Evolutionary conservation across 2,113 vertebrate species (phyloP).

Genomic region (Amphilophus citrinellus): DNA sequence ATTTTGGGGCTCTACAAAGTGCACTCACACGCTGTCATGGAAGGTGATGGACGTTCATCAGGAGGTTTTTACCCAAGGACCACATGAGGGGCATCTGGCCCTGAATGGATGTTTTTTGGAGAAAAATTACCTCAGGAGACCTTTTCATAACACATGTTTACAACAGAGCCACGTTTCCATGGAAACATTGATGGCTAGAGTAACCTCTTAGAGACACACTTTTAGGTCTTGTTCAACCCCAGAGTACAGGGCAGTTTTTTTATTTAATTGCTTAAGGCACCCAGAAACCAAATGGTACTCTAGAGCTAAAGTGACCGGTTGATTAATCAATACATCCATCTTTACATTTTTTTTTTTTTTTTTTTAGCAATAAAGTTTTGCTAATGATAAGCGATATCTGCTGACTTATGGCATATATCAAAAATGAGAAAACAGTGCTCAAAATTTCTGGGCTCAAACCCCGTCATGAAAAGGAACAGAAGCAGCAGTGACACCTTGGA

Average conservation of each 20-base stretch:
- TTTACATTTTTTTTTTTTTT: background rate
- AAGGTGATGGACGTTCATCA: background rate
- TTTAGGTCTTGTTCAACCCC: background rate
- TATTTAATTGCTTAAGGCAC: background rate
- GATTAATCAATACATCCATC: background rate
- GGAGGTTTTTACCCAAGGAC: background rate
- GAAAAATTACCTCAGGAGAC: background rate
- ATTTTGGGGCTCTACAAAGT: background rate
- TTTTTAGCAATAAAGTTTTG: background rate
- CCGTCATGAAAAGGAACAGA: background rate
- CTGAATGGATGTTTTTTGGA: background rate
- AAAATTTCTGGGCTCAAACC: background rate
- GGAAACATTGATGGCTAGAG: slow-evolving; percentile 3
- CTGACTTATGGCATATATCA: background rate
- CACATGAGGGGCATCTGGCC: background rate
- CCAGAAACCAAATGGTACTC: background rate
- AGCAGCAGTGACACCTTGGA: background rate
- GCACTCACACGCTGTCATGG: background rate
- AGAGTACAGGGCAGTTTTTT: background rate
- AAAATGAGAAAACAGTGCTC: background rate
- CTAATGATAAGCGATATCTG: background rate
- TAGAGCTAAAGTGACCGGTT: background rate
- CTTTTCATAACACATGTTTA: background rate
- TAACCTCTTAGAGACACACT: background rate
- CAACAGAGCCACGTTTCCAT: slow-evolving; percentile 7